phyloP scores from a whole-genome alignment of 2,888 invertebrate species.

The Cantharis rufa region DNA sequence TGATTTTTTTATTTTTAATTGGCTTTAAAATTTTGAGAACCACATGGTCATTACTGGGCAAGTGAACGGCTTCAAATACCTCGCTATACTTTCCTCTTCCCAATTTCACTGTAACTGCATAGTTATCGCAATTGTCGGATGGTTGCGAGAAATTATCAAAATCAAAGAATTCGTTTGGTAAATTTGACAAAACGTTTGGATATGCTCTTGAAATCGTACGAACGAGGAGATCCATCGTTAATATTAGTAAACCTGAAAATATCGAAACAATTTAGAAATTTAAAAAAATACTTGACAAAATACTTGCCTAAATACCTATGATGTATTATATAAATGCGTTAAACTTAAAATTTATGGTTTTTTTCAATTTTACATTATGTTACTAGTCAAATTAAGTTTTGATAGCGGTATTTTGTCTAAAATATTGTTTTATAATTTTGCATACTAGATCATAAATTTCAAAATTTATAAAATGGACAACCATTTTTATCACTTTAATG shows the following conservation, averaged over 20 bases:
- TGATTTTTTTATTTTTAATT: slow-evolving; percentile 52
- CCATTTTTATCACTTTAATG: too few species aligned
- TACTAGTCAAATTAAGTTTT: background rate
- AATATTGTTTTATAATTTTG: background rate
- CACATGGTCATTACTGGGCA: slow-evolving; percentile 45
- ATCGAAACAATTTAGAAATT: background rate
- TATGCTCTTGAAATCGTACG: slow-evolving; percentile 48
- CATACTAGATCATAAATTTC: background rate
- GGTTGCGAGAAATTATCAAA: slow-evolving; percentile 48
- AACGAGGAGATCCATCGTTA: slow-evolving; percentile 20
- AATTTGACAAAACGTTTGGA: slow-evolving; percentile 46
- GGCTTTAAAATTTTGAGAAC: slow-evolving; percentile 54
- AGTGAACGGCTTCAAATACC: slow-evolving; percentile 51
- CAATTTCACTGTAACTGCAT: slow-evolving; percentile 48
- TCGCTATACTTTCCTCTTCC: slow-evolving; percentile 56
- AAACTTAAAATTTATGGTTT: background rate
- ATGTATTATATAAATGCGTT: background rate
- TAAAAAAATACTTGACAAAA: background rate
- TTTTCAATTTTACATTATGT: background rate
- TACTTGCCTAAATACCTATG: background rate
- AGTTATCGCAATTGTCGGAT: slow-evolving; percentile 47
- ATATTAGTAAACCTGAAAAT: background rate
- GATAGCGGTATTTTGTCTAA: background rate
- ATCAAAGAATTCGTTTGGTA: slow-evolving; percentile 49
- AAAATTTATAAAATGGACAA: too few species aligned